Evolutionary conservation across 2,888 invertebrate genomes (phyloP).

Genomic region (Caenorhabditis angaria): DNA sequence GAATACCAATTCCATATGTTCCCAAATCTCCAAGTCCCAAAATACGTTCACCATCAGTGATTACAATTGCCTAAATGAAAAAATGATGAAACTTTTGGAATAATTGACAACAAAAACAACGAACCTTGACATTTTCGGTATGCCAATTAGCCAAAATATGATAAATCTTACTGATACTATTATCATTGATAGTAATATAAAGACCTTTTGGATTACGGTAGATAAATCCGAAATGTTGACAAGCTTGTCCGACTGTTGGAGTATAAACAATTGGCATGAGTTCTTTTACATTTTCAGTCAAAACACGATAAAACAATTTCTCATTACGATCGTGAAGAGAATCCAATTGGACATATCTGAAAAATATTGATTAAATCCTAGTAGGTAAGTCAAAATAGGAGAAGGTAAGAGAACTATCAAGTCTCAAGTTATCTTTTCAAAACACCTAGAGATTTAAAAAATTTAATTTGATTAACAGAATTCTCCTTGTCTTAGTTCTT

Average conservation of each 20-base stretch:
- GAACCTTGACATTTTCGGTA: slow-evolving; percentile 75
- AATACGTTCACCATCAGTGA: slow-evolving; percentile 97
- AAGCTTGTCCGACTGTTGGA: slow-evolving; percentile 95
- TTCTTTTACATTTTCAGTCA: slow-evolving; percentile 86
- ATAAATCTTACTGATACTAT: slow-evolving; percentile 84
- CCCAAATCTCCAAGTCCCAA: slow-evolving; percentile 96
- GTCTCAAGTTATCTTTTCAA: too few species aligned
- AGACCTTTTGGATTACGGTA: slow-evolving; percentile 87
- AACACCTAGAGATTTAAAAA: too few species aligned
- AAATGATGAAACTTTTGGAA: background rate
- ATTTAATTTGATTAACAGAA: too few species aligned
- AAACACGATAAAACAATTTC: slow-evolving; percentile 89
- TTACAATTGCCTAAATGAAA: slow-evolving; percentile 81
- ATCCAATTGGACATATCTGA: slow-evolving; percentile 91
- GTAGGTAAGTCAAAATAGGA: too few species aligned
- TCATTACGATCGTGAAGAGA: slow-evolving; percentile 93
- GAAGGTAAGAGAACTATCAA: too few species aligned
- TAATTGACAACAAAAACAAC: slow-evolving; percentile 6
- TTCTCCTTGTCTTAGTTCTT: too few species aligned
- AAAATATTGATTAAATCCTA: slow-evolving; percentile 12
- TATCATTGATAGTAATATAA: slow-evolving; percentile 94
- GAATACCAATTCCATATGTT: slow-evolving; percentile 88
- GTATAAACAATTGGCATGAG: slow-evolving; percentile 99
- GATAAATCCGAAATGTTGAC: slow-evolving; percentile 93
- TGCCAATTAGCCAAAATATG: slow-evolving; percentile 93